phyloP scores from a whole-genome alignment of 2,888 invertebrate species.

The Stenoptilia bipunctidactyla region DNA sequence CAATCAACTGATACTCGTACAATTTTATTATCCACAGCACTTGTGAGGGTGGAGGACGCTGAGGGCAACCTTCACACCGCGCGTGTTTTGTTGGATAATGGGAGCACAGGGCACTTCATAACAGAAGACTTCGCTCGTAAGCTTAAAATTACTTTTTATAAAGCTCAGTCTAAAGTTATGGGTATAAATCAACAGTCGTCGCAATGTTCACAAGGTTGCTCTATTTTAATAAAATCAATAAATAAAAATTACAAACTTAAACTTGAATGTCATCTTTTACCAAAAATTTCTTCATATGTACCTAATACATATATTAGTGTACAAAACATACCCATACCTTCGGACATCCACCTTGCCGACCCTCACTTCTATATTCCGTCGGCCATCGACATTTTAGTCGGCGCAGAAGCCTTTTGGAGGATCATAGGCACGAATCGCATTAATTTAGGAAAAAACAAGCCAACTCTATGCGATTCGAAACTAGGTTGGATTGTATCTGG shows the following conservation, averaged over 20 bases:
- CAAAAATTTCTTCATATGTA: slow-evolving; percentile 7
- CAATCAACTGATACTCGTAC: no score
- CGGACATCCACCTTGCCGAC: slow-evolving; percentile 3
- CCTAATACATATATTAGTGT: slow-evolving; percentile 8
- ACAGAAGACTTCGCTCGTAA: slow-evolving; percentile 9
- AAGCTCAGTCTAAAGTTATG: slow-evolving; percentile 10
- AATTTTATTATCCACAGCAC: slow-evolving; percentile 14
- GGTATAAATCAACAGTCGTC: slow-evolving; percentile 13
- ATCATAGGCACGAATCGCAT: slow-evolving; percentile 1
- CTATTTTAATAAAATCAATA: slow-evolving; percentile 8
- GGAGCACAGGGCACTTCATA: slow-evolving; percentile 13
- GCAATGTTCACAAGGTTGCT: slow-evolving; percentile 12
- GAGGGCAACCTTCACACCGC: slow-evolving; percentile 2
- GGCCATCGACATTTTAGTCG: slow-evolving; percentile 13
- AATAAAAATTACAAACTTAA: slow-evolving; percentile 3
- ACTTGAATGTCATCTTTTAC: slow-evolving; percentile 10
- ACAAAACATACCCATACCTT: slow-evolving; percentile 6
- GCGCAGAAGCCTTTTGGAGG: slow-evolving; percentile 12
- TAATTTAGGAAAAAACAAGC: slow-evolving; percentile 2
- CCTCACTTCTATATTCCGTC: slow-evolving; percentile 9
- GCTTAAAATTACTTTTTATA: slow-evolving; percentile 9
- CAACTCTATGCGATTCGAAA: slow-evolving; percentile 5
- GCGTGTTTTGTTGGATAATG: slow-evolving; percentile 15
- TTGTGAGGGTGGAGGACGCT: slow-evolving; percentile 9
- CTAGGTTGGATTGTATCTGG: slow-evolving; percentile 20